Base-by-base conservation (phyloP, 1,140 invertebrate species). In the Brachionus rotundiformis region DNA sequence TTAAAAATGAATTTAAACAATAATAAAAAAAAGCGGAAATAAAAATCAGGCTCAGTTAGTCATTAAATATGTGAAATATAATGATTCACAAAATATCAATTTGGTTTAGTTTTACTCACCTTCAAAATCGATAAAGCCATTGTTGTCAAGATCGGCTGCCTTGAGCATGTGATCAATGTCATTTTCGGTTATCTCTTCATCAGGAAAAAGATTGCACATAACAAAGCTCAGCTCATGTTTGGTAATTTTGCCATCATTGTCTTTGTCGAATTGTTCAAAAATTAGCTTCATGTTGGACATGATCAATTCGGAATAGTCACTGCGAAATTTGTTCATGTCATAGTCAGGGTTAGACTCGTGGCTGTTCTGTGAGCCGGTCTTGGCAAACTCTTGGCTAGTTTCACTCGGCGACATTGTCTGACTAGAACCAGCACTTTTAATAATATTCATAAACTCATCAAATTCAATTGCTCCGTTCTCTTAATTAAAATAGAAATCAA, bases 251-350 rank as follows among this genome's bases (percentile, higher is more conserved):
- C 79, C 79, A 71, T 81, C 79, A 49, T 68, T 47, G 16, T 81
- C 79, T 27, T 81, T 81, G 10, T 81, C 79, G 10, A 81, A 81
- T 49, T 65, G 54, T 47, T 81, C 79, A 13, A 81, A 81, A 41
- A 81, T 63, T 41, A 79, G 29, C 31, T 79, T 79, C 47, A 79
- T 79, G 41, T 79, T 79, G 16, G 76, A 54, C 29, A 23, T 79
- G 47, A 79, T 29, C 47, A 63, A 54, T 59, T 79, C 76, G 23
- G 36, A 44, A 41, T 73, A 73, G 25, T 73, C 68, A 31, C 11
- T 73, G 10, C 41, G 36, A 73, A 73, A 73, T 73, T 44, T 19
- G 23, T 41, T 25, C 25, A 73, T 44, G 36, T 44, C 39, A 44
- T 73, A 73, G 10, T n/a, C 41, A 25, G 4, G 3, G 25, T 73